Evolutionary conservation across 2,797 vertebrate genomes (phyloP).

Genomic region (Pipistrellus pipistrellus): DNA sequence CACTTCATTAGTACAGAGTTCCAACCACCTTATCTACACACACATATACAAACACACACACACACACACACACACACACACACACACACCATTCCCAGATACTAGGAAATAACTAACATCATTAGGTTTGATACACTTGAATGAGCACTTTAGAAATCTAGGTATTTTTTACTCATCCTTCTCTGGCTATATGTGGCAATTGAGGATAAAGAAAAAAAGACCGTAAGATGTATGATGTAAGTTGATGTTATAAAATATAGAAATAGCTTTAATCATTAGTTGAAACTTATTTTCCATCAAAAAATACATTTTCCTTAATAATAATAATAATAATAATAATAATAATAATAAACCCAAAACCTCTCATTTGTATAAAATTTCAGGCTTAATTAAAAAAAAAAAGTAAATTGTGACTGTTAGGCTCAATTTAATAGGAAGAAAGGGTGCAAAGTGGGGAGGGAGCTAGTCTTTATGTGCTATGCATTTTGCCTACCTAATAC

Average conservation of each 20-base stretch:
- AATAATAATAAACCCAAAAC: no score
- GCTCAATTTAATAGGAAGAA: neutral
- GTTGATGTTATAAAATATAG: neutral
- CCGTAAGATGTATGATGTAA: neutral
- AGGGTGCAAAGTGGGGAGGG: neutral
- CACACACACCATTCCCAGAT: neutral
- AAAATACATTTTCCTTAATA: conserved; percentile 20
- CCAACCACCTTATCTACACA: neutral
- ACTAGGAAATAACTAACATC: neutral
- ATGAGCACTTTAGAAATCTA: neutral
- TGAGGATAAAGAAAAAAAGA: neutral
- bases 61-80: no score
- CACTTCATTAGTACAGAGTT: neutral
- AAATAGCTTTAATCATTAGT: neutral
- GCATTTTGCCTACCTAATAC: neutral
- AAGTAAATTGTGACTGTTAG: neutral
- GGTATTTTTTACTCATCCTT: neutral
- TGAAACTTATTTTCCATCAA: conserved; percentile 44
- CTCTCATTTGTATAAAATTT: neutral
- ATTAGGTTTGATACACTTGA: neutral
- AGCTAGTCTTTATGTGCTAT: neutral
- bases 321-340: no score
- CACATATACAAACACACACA: no score
- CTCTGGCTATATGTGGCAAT: neutral
- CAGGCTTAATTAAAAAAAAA: neutral